A percentile compares a stretch with the other conserved stretches of the same genome.
These are phyloP conservation scores for Saccopteryx bilineata DNA, from an alignment of 2,113 vertebrate species.

Conservation along the genomic window DNA sequence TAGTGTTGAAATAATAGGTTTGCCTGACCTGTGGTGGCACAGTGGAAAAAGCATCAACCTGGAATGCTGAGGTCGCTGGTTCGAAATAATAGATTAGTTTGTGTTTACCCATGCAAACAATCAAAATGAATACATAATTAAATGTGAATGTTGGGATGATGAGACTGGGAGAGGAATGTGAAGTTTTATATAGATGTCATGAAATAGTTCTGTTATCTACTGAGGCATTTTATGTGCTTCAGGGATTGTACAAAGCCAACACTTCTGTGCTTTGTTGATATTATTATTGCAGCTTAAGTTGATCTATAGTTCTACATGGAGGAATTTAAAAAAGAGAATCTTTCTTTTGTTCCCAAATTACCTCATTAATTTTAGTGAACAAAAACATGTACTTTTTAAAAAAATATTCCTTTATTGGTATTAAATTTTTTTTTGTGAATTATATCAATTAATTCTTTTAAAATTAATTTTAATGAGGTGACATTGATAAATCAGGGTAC, in stretches of 20 bases:
- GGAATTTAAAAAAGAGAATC: conserved; percentile 50
- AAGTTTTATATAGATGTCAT: conserved; percentile 51
- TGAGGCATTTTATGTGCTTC: conserved; percentile 70
- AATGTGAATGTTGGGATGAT: conserved; percentile 77
- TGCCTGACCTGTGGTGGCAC: too few relatives aligned
- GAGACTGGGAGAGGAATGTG: conserved; percentile 16
- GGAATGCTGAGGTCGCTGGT: too few relatives aligned
- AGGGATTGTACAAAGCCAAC: conserved; percentile 51
- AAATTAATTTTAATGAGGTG: too few relatives aligned
- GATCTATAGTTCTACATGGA: conserved; percentile 52
- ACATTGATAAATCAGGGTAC: too few relatives aligned
- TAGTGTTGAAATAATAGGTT: conserved; percentile 83
- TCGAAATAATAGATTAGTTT: conserved; percentile 83
- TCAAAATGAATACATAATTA: conserved; percentile 74
- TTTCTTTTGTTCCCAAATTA: conserved; percentile 80
- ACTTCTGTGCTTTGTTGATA: conserved; percentile 77
- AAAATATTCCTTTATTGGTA: too few relatives aligned
- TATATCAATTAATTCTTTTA: too few relatives aligned
- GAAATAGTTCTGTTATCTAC: conserved; percentile 65
- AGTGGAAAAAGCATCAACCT: too few relatives aligned
- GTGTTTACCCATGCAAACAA: conserved; percentile 77
- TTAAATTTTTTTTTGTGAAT: too few relatives aligned
- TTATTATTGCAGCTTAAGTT: conserved; percentile 69
- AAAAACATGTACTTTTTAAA: conserved; percentile 36
- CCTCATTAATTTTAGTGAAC: conserved; percentile 79